Evolutionary conservation across 1,140 invertebrate genomes (phyloP), one percentile per base, ranked within the genome.

Genomic region (Drosophila eugracilis): DNA sequence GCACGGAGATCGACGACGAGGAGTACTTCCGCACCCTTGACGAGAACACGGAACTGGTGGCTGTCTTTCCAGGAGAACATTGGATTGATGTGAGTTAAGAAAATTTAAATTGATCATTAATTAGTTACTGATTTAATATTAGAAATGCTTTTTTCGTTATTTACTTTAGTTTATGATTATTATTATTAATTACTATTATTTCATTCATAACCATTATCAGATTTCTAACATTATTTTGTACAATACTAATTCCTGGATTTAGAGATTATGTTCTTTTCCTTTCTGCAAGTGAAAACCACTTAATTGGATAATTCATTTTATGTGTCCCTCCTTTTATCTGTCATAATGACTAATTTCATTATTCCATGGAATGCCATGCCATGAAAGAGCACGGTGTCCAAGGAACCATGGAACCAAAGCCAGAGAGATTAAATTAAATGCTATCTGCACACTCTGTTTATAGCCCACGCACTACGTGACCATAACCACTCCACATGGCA

Each of bases 1-100:
- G 95, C 15, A 97, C 96, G 1, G 96, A 97, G 93, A 95, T 97
- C 30, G 96, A 97, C 75, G 96, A 97, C 81, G 96, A 97, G 90
- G 96, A 97, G 88, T 97, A 97, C 91, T 97, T 97, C 91, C 95
- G 94, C 30, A 97, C 96, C 1, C 92, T 97, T 48, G 96, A 97
- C 79, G 94, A 94, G 60, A 96, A 97, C 78, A 96, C 96, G 5
- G 95, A 94, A 81, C 92, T 97, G 67, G 97, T 97, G 95, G 93
- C 96, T 5, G 93, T 97, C 19, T 94, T 94, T 47, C 94, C 94
- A 14, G 94, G 94, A 66, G 94, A 97, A 90, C 95, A 95, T 78
- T 96, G 96, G 96, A 92, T 93, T 22, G 91, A 92, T 88, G 91
- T 92, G 52, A 90, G 91, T 90, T 4, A 4, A 21, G 6, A 17